Percentiles rank a stretch among this genome's conserved stretches.
Conservation (phyloP, 2,888 invertebrate species). For the Steinernema carpocapsae region DNA sequence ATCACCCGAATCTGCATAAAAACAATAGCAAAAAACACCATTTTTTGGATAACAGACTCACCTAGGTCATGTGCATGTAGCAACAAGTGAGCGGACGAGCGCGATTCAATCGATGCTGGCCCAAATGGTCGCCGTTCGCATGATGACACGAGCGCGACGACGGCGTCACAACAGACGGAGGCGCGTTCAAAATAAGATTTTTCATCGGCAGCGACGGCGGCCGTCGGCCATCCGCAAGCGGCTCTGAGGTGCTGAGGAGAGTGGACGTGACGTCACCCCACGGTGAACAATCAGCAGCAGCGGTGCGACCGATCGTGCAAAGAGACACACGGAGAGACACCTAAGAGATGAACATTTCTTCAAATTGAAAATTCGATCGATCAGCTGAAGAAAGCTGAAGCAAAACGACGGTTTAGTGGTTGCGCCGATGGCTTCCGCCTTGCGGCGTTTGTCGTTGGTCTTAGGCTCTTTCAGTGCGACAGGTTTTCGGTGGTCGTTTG, state of each 20-base stretch:
- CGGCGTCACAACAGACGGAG: neutral
- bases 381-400: constrained; percentile 14
- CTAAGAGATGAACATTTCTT: no score
- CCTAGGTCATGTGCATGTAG: neutral
- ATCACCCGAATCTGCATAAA: neutral
- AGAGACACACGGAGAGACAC: constrained; percentile 1
- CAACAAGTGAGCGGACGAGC: neutral
- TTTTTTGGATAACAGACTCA: neutral
- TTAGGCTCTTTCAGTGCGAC: neutral
- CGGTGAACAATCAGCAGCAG: neutral
- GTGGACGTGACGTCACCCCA: constrained; percentile 20
- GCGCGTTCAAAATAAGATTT: neutral
- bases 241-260: no score
- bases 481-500: no score
- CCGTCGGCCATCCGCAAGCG: no score
- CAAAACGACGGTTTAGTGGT: neutral
- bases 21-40: neutral
- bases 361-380: constrained; percentile 20
- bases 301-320: neutral
- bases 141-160: neutral
- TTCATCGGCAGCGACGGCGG: no score
- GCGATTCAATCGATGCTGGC: constrained; percentile 15
- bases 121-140: constrained; percentile 26
- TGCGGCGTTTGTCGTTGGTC: constrained; percentile 3
- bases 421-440: neutral